phyloP scores from a whole-genome alignment of 2,888 invertebrate species.

The Lapara coniferarum region DNA sequence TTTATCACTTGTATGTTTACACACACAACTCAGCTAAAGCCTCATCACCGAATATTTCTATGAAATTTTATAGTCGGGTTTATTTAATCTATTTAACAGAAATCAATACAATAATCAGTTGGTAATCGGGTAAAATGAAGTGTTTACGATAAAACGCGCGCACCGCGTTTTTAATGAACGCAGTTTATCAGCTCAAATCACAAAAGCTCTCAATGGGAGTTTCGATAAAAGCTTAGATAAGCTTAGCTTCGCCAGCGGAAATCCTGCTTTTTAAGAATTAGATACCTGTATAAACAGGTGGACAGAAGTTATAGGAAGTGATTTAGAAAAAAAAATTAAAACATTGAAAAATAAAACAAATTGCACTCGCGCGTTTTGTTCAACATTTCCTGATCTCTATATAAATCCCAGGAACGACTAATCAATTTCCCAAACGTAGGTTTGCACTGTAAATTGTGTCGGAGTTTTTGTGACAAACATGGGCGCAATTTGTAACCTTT shows the following conservation, averaged over 20 bases:
- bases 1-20: too few species aligned
- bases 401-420: too few species aligned
- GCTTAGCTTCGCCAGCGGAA: slow-evolving; percentile 9
- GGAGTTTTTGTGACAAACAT: too few species aligned
- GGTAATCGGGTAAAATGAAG: slow-evolving; percentile 21
- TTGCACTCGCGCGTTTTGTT: too few species aligned
- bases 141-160: slow-evolving; percentile 12
- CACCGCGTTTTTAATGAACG: slow-evolving; percentile 20
- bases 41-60: neutral
- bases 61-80: slow-evolving; percentile 1
- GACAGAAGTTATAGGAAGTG: too few species aligned
- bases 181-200: slow-evolving; percentile 21
- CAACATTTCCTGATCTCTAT: too few species aligned
- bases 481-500: too few species aligned
- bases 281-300: neutral
- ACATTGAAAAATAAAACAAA: too few species aligned
- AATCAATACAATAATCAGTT: slow-evolving; percentile 21
- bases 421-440: too few species aligned
- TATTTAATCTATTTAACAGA: neutral
- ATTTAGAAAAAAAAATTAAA: too few species aligned
- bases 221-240: slow-evolving; percentile 15
- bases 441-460: too few species aligned
- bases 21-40: too few species aligned
- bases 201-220: slow-evolving; percentile 10
- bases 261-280: neutral